Evolutionary conservation across 1,140 invertebrate genomes (phyloP).

Genomic region (Adoxophyes honmai): DNA sequence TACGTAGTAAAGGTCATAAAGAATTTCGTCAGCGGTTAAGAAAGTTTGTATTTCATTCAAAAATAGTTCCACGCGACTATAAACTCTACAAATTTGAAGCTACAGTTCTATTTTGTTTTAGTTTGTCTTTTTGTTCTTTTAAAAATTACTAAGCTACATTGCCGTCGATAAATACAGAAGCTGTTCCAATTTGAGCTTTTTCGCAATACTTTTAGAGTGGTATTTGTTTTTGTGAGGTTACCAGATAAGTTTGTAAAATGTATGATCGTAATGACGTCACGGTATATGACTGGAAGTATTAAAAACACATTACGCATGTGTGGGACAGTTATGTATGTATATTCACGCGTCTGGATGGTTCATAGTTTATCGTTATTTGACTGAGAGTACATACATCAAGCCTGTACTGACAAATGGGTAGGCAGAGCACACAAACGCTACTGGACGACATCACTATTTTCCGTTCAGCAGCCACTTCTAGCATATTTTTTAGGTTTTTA

Average conservation of each 20-base stretch:
- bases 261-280: constrained; percentile 56
- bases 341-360: constrained; percentile 39
- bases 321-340: constrained; percentile 36
- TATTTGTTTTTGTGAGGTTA: background rate
- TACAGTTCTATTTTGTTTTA: background rate
- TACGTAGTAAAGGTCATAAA: background rate
- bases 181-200: background rate
- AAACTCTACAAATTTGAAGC: background rate
- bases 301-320: constrained; percentile 63
- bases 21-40: background rate
- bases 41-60: background rate
- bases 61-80: background rate
- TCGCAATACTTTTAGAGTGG: background rate
- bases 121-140: constrained; percentile 1
- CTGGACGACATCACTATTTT: no score
- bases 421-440: no score
- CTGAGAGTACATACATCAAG: no score
- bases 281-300: constrained; percentile 48
- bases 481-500: no score
- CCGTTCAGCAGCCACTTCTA: no score
- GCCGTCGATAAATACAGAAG: background rate
- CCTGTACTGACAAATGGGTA: no score
- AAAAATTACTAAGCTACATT: background rate
- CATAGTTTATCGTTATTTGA: constrained; percentile 25
- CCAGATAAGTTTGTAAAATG: background rate